Conservation (phyloP, 2,888 invertebrate species). For the Congeria kusceri region DNA sequence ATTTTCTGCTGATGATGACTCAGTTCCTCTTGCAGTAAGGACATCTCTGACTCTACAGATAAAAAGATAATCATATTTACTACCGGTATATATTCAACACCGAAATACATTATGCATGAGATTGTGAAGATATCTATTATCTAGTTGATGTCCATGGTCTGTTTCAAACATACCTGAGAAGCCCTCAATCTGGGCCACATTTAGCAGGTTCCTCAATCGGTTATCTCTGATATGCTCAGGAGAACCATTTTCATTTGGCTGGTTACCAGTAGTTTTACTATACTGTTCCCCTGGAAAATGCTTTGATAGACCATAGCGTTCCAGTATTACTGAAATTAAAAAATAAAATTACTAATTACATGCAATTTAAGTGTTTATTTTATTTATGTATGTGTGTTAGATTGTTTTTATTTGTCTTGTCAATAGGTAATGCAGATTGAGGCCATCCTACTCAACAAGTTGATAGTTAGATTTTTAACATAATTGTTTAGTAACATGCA, state of each 20-base stretch:
- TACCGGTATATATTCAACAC: too few relatives aligned
- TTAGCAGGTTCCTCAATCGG: constrained; percentile 95
- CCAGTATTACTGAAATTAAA: constrained; percentile 89
- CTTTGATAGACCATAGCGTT: constrained; percentile 92
- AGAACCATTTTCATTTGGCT: background rate
- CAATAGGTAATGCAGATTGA: too few relatives aligned
- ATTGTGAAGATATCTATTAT: too few relatives aligned
- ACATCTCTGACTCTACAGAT: constrained; percentile 90
- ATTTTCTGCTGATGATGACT: constrained; percentile 96
- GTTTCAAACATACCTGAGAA: constrained; percentile 92
- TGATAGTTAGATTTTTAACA: too few relatives aligned
- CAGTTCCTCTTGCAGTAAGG: constrained; percentile 94
- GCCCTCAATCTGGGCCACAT: constrained; percentile 92
- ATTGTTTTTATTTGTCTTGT: too few relatives aligned
- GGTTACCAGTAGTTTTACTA: constrained; percentile 2
- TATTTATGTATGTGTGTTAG: too few relatives aligned
- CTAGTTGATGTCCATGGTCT: too few relatives aligned
- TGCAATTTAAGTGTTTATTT: too few relatives aligned
- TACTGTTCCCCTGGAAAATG: constrained; percentile 89
- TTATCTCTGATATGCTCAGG: constrained; percentile 88
- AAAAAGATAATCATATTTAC: too few relatives aligned
- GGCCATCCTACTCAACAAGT: too few relatives aligned
- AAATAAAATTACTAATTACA: background rate
- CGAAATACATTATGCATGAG: too few relatives aligned
- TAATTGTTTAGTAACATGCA: too few relatives aligned